These are phyloP conservation scores for Hybos culiciformis DNA, from an alignment of 2,888 invertebrate genomes.

Conservation along the genomic window DNA sequence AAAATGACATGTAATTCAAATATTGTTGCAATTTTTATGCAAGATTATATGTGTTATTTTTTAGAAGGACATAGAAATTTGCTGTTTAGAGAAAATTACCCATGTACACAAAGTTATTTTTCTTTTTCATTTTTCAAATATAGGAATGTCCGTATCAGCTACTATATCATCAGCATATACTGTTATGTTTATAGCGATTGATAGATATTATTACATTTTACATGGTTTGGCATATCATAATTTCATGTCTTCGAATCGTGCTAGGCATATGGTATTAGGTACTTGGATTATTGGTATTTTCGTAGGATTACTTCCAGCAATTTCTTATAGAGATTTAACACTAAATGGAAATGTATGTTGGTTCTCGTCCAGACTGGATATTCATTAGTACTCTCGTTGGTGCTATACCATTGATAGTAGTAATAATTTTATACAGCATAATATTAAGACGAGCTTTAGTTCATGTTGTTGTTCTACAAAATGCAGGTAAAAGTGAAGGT, in stretches of 20 bases:
- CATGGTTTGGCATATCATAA: constrained; percentile 49
- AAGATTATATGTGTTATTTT: too few species aligned
- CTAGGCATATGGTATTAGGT: constrained; percentile 40
- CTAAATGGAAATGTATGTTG: constrained; percentile 42
- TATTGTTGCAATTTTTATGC: too few species aligned
- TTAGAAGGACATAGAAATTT: too few species aligned
- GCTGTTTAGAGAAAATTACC: too few species aligned
- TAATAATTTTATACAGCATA: constrained; percentile 41
- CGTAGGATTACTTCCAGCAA: constrained; percentile 45
- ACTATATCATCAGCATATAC: constrained; percentile 50
- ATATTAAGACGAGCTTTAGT: constrained; percentile 44
- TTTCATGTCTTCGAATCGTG: constrained; percentile 45
- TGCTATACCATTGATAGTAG: constrained; percentile 37
- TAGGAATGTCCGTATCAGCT: constrained; percentile 48
- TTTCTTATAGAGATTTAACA: constrained; percentile 43
- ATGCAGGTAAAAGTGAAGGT: constrained; percentile 31
- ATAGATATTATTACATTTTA: constrained; percentile 49
- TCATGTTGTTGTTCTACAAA: constrained; percentile 38
- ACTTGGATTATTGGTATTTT: constrained; percentile 45
- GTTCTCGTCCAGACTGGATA: constrained; percentile 43
- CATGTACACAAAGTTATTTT: too few species aligned
- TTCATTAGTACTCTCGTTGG: constrained; percentile 43
- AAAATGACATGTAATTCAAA: too few species aligned
- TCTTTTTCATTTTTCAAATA: constrained; percentile 11
- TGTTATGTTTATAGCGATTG: constrained; percentile 48